Conservation (phyloP, 2,888 invertebrate species). For the Helobdella robusta region DNA sequence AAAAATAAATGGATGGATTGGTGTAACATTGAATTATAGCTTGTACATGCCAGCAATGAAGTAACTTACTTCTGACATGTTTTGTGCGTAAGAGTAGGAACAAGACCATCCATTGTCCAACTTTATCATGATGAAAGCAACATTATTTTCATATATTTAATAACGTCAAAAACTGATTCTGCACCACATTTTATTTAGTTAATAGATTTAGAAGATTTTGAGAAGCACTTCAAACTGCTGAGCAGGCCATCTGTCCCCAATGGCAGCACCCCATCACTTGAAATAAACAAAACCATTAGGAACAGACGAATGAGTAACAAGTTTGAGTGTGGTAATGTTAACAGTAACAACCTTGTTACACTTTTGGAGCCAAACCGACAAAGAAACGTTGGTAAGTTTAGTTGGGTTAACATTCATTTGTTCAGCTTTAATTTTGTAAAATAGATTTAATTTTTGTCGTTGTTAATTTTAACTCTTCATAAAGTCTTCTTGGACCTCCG, state of each 20-base stretch:
- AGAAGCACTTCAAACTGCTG: slow-evolving; percentile 10
- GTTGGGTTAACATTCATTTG: neutral
- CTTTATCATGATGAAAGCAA: too few relatives aligned
- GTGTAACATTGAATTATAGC: too few relatives aligned
- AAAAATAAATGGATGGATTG: too few relatives aligned
- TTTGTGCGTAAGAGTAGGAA: too few relatives aligned
- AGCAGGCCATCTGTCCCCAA: neutral
- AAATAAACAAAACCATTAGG: slow-evolving; percentile 1
- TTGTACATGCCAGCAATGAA: too few relatives aligned
- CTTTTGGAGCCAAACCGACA: slow-evolving; percentile 8
- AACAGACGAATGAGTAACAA: neutral
- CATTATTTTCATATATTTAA: too few relatives aligned
- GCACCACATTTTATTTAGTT: slow-evolving; percentile 12
- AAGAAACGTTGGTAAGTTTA: slow-evolving; percentile 10
- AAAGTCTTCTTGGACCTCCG: too few relatives aligned
- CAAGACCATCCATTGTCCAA: too few relatives aligned
- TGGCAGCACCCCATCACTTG: too few relatives aligned
- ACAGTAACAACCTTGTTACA: neutral
- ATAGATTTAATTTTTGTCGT: neutral
- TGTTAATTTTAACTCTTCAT: neutral
- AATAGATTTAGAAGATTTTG: slow-evolving; percentile 13
- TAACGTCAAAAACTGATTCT: too few relatives aligned
- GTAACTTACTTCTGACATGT: too few relatives aligned
- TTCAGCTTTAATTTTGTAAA: neutral
- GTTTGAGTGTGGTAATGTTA: neutral